Conservation (phyloP, 2,113 vertebrate genomes). For the Ageneiosus marmoratus region DNA sequence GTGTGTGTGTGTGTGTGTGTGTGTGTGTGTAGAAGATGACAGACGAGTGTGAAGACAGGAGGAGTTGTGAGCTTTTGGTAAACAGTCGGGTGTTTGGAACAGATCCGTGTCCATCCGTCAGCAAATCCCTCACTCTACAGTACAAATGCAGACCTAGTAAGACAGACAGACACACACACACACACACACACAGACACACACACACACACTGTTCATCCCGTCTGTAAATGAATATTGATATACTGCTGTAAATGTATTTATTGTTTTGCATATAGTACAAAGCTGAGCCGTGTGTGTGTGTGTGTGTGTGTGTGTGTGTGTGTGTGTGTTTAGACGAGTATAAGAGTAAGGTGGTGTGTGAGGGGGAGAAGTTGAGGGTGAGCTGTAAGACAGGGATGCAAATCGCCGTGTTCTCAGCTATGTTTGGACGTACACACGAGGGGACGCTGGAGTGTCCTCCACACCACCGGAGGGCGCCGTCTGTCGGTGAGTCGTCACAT, state of each 20-base stretch:
- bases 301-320: slow-evolving; percentile 27
- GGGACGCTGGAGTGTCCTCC: slow-evolving; percentile 83
- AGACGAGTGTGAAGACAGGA: slow-evolving; percentile 88
- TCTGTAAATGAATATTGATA: background rate
- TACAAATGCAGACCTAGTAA: slow-evolving; percentile 93
- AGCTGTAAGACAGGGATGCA: slow-evolving; percentile 86
- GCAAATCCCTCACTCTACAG: slow-evolving; percentile 85
- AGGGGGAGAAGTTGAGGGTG: slow-evolving; percentile 84
- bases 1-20: no score
- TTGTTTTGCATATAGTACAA: background rate
- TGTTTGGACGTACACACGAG: slow-evolving; percentile 83
- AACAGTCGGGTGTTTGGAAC: slow-evolving; percentile 84
- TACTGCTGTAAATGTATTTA: background rate
- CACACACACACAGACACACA: background rate
- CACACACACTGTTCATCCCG: background rate
- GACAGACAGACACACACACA: slow-evolving; percentile 41
- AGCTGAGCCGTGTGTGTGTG: no score
- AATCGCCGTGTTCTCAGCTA: slow-evolving; percentile 83
- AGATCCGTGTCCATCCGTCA: slow-evolving; percentile 82
- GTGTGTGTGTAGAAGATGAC: slow-evolving; percentile 79
- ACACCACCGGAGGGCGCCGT: slow-evolving; percentile 72
- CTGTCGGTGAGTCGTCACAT: slow-evolving; percentile 71
- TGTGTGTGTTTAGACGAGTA: slow-evolving; percentile 78
- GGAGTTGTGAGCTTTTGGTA: slow-evolving; percentile 86
- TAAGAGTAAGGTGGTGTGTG: slow-evolving; percentile 87